Evolutionary conservation across 2,888 invertebrate species (phyloP), one percentile per base, ranked within the genome.

Genomic region (Miltochrista miniata): DNA sequence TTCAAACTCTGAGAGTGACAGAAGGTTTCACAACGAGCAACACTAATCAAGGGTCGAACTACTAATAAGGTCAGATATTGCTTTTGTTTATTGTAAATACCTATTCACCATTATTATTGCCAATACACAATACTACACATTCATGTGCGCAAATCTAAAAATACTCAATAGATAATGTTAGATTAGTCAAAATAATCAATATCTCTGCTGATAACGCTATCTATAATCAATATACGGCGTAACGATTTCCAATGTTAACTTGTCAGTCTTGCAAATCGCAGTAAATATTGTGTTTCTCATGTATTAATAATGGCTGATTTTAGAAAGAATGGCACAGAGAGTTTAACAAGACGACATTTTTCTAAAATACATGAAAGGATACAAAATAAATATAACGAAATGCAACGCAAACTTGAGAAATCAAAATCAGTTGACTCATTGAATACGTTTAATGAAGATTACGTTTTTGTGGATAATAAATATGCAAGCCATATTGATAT

Each of bases 371-470:
- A 91, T 49, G 80, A 84, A 54, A 81, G 62, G 61, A 82, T 90
- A 51, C 87, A 87, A 65, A 77, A 52, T 35, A 91, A 89, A 70
- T 90, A 87, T 60, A 78, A 76, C 24, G 81, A 85, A 69, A 86
- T 90, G 85, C 87, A 87, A 67, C 80, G 59, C 41, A 87, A 70
- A 69, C 59, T 90, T 13, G 83, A 85, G 48, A 90, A 86, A 67
- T 89, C 88, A 0, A 87, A 76, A 69, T 90, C 90, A 4, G 74
- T 86, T 7, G 89, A 87, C 50, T 74, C 76, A 12, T 48, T 90
- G 33, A 59, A 78, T 7, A 65, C 66, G 9, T 53, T 79, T 1
- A 65, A 70, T 36, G 83, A 83, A 47, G 78, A 83, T 49, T 78
- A 71, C 45, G 67, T 61, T 15, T 79, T 68, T 42, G 74, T 70